Evolutionary conservation across 2,888 invertebrate genomes (phyloP), one percentile per base, ranked within the genome.

Genomic region (Ptilodon capucinus): DNA sequence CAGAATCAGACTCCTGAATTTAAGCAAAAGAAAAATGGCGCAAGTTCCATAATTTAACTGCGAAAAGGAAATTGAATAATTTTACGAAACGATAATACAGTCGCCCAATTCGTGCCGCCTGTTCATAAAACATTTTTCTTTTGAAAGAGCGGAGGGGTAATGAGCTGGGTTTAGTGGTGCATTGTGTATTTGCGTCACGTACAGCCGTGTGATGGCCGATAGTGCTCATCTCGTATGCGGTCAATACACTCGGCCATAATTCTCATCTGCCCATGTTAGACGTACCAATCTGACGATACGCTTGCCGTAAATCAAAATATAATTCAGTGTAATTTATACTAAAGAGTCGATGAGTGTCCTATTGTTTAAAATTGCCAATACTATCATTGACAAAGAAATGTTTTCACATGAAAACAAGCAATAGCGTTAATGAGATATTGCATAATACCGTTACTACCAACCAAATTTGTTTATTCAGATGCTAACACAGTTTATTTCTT

Each of bases 141-240:
- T 65, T 60, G 55, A 66, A 69, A 64, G 54, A 54, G 42, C 54
- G 52, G 51, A 53, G 2, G 39, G 60, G 62, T 62, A 64, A 60
- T 60, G 61, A 60, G 66, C 65, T 69, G 72, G 75, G 76, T 80
- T 77, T 79, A 74, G 70, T 74, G 60, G 64, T 60, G 67, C 61
- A 67, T 75, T 76, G 64, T 69, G 54, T 54, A 81, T 78, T 73
- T 62, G 56, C 62, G 77, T 76, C 84, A 84, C 84, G 84, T 77
- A 64, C 68, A 66, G 55, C 55, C 74, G 74, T 81, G 78, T 77
- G 78, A 74, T 79, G 77, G 68, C 74, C 79, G 77, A 81, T 79
- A 78, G 72, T 67, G 67, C 74, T 77, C 76, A 80, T 78, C 78
- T 76, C 58, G 82, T 81, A 82, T 83, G 80, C 85, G 66, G 67